Percentiles rank a stretch among this genome's conserved stretches.
Conservation (phyloP, 2,888 invertebrate genomes). For the Sclerodermus sp. region DNA sequence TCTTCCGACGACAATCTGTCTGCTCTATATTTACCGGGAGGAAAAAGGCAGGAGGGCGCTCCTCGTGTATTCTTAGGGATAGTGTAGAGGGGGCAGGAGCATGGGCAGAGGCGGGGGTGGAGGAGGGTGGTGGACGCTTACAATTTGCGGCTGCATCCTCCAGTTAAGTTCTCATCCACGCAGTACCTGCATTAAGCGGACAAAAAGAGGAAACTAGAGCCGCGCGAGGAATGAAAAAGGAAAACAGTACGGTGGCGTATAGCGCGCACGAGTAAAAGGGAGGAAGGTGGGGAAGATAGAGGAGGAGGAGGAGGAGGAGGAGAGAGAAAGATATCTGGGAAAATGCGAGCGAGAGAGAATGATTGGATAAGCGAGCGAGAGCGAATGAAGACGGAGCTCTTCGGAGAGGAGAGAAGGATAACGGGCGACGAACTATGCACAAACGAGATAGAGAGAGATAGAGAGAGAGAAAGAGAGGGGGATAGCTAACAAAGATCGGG, state of each 20-base stretch:
- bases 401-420: constrained; percentile 1
- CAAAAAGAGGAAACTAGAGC: constrained; percentile 4
- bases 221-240: constrained; percentile 8
- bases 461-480: constrained; percentile 22
- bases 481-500: constrained; percentile 35
- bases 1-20: constrained; percentile 31
- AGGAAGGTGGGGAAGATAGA: neutral
- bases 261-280: constrained; percentile 14
- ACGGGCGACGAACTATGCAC: neutral
- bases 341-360: constrained; percentile 12
- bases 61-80: too few relatives aligned
- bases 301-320: constrained; percentile 13
- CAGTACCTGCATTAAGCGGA: neutral
- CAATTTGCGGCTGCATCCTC: neutral
- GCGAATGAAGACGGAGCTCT: constrained; percentile 12
- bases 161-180: neutral
- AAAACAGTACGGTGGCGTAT: constrained; percentile 13
- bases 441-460: constrained; percentile 4
- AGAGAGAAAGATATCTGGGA: constrained; percentile 7
- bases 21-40: neutral
- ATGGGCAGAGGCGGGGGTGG: neutral
- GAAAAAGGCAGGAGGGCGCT: neutral
- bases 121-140: neutral
- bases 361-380: constrained; percentile 14
- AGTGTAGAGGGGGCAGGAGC: too few relatives aligned